These are phyloP conservation scores for Anas capensis DNA, from an alignment of 2,797 vertebrate species.

Conservation along the genomic window DNA sequence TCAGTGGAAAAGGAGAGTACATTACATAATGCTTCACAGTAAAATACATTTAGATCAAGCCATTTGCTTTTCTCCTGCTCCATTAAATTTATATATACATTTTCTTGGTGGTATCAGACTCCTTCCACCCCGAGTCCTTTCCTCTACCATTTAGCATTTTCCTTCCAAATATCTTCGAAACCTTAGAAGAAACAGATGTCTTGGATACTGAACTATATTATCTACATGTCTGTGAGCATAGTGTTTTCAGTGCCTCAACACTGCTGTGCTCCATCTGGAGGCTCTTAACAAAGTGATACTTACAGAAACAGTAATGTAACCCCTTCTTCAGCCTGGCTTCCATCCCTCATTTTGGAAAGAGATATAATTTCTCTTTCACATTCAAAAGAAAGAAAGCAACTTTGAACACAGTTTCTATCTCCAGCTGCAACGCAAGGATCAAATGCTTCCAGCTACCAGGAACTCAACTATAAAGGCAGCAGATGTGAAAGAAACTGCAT, in stretches of 20 bases:
- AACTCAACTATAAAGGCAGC: neutral
- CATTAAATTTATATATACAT: neutral
- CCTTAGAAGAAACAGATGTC: neutral
- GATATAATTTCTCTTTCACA: neutral
- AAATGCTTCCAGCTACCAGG: neutral
- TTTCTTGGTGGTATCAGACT: neutral
- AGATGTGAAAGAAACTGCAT: neutral
- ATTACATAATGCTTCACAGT: neutral
- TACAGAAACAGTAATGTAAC: neutral
- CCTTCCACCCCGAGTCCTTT: neutral
- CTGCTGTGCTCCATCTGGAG: neutral
- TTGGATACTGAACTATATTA: neutral
- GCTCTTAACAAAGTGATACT: neutral
- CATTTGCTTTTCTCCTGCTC: neutral
- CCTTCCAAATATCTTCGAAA: neutral
- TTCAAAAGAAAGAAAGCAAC: neutral
- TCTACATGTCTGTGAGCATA: accelerated
- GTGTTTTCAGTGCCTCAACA: neutral
- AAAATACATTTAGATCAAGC: neutral
- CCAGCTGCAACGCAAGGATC: neutral
- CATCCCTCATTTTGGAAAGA: neutral
- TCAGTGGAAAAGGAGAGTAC: neutral
- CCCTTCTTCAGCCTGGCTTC: neutral
- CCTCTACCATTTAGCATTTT: neutral
- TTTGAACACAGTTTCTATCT: neutral